phyloP scores from a whole-genome alignment of 1,140 invertebrate genomes.

The Calliopsis andreniformis region DNA sequence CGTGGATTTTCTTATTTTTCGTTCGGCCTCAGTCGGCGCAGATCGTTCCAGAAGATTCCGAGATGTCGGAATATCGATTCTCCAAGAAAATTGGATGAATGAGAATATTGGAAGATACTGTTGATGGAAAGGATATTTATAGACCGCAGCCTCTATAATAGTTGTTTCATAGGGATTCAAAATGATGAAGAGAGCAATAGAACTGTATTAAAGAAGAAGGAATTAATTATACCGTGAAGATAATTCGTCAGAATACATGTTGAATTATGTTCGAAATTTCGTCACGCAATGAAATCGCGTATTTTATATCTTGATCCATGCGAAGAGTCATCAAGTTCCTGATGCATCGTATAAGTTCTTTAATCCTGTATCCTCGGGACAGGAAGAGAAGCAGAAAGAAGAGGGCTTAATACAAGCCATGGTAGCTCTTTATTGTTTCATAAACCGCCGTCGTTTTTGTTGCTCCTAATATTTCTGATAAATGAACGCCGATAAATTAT shows the following conservation, averaged over 20 bases:
- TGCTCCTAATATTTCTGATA: not conserved
- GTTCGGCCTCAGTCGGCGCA: not conserved
- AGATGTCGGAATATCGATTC: not conserved
- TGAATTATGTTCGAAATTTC: too few relatives aligned
- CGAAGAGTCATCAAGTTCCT: too few relatives aligned
- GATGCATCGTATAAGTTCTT: not conserved
- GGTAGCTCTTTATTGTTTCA: constrained; percentile 14
- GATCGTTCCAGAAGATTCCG: not conserved
- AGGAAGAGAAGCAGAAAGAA: not conserved
- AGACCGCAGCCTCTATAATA: too few relatives aligned
- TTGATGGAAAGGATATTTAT: too few relatives aligned
- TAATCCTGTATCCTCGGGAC: not conserved
- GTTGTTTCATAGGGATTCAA: too few relatives aligned
- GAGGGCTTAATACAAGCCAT: not conserved
- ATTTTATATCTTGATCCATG: too few relatives aligned
- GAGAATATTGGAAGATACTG: not conserved
- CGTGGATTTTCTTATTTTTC: not conserved
- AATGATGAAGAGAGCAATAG: too few relatives aligned
- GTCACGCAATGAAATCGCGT: too few relatives aligned
- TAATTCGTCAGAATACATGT: too few relatives aligned
- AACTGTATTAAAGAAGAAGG: too few relatives aligned
- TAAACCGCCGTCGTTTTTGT: not conserved
- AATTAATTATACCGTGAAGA: too few relatives aligned
- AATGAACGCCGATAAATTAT: constrained; percentile 28
- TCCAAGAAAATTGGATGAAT: not conserved